These are phyloP conservation scores for Drosophila nikananu DNA, from an alignment of 1,140 invertebrate species.

Conservation along the genomic window DNA sequence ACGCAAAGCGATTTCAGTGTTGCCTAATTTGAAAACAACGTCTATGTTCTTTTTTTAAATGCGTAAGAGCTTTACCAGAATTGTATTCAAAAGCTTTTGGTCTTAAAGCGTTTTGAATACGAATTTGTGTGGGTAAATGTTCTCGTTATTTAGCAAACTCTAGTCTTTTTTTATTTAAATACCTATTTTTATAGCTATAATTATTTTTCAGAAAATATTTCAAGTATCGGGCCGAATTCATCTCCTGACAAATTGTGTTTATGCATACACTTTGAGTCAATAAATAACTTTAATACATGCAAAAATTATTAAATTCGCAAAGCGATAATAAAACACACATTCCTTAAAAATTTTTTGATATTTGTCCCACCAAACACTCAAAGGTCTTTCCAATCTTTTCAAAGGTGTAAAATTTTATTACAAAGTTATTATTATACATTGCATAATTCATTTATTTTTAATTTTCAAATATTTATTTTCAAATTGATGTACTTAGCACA, in stretches of 20 bases:
- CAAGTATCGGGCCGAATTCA: no score
- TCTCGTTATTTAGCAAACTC: not conserved
- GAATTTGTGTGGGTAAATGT: not conserved
- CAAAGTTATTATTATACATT: not conserved
- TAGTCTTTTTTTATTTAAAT: not conserved
- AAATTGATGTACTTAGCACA: no score
- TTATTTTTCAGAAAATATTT: no score
- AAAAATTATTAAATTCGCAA: not conserved
- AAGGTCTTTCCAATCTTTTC: not conserved
- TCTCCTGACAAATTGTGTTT: no score
- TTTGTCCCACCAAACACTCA: not conserved
- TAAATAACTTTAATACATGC: no score
- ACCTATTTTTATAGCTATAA: no score
- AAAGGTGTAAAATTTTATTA: slow-evolving; percentile 6
- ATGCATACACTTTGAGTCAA: no score
- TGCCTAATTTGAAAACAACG: not conserved
- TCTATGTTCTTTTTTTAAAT: not conserved
- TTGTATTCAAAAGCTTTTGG: not conserved
- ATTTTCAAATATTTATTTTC: not conserved
- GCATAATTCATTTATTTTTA: not conserved
- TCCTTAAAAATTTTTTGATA: not conserved
- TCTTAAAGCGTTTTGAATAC: not conserved
- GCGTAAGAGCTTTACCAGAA: not conserved
- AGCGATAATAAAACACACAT: not conserved
- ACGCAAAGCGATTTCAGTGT: slow-evolving; percentile 2